Evolutionary conservation across 2,888 invertebrate species (phyloP), one percentile per base, ranked within the genome.

Genomic region (Caenorhabditis sp.): DNA sequence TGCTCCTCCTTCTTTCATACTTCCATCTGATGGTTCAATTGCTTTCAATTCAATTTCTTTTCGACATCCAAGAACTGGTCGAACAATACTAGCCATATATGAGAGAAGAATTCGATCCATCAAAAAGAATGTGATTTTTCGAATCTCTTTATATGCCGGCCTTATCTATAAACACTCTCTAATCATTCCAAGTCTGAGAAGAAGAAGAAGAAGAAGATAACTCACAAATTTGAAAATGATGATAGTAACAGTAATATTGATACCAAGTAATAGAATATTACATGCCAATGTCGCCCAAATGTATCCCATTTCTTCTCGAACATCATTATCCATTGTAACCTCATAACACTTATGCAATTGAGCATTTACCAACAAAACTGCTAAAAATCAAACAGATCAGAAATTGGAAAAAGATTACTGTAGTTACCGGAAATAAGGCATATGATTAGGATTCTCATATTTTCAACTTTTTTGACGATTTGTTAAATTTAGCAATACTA

Each of bases 101-200:
- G 69, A 62, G 17, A 50, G 43, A 59, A 69, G 69, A 43, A 69
- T 55, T 23, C 50, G 43, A 59, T 69, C 69, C 63, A 69, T 69
- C 14, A 69, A 59, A 59, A 69, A 55, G n/a, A 64, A 69, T 17
- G 58, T 63, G 50, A 63, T 55, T 51, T 50, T 63, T 24, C 69
- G 69, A 19, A 63, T 49, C 43, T 69, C 63, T 4, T 37, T 43
- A 43, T 63, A 49, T 14, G 50, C 51, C 55, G 69, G 69, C 31
- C 53, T 63, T 43, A 69, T 59, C 69, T 24, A 50, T 43, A 57
- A 50, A 26, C 26, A 10, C 1, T n/a, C 57, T 57, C 36, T 51
- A 53, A 24, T 21, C 12, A 59, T 5, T 24, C 17, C 0, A 21
- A 21, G 31, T n/a, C 5, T n/a, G n/a, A n/a, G 14, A 49, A n/a